phyloP scores from a whole-genome alignment of 2,797 vertebrate genomes.

The Molossus molossus region DNA sequence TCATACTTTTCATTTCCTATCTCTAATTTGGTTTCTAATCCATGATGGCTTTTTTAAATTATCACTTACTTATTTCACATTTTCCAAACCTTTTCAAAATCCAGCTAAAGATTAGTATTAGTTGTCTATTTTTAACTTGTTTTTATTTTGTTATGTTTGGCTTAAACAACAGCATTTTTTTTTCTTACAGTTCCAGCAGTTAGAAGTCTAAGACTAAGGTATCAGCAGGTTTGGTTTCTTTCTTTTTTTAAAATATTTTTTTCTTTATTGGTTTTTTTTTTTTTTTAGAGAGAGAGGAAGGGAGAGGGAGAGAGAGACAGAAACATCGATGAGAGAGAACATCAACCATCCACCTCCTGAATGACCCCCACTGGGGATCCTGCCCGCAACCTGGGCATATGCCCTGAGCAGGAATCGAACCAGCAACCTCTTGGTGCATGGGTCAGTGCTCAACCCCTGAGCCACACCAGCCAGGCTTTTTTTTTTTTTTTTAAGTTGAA shows the following conservation, averaged over 20 bases:
- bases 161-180: background rate
- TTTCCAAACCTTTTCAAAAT: constrained; percentile 47
- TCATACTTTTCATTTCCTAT: background rate
- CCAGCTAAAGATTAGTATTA: constrained; percentile 17
- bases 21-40: background rate
- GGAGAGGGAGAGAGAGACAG: too few species aligned
- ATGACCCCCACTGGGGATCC: too few species aligned
- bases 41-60: background rate
- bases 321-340: too few species aligned
- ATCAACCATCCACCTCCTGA: too few species aligned
- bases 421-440: too few species aligned
- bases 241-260: background rate
- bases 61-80: constrained; percentile 38
- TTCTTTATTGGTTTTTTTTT: too few species aligned
- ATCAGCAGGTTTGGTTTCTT: background rate
- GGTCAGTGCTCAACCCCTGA: too few species aligned
- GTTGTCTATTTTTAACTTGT: background rate
- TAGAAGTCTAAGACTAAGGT: background rate
- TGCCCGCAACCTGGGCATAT: too few species aligned
- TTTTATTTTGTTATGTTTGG: background rate
- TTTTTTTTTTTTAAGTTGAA: too few species aligned
- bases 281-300: too few species aligned
- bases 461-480: too few species aligned
- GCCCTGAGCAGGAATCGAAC: too few species aligned
- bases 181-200: background rate